These are phyloP conservation scores for Pogona vitticeps DNA, from an alignment of 2,113 vertebrate genomes.

Conservation along the genomic window DNA sequence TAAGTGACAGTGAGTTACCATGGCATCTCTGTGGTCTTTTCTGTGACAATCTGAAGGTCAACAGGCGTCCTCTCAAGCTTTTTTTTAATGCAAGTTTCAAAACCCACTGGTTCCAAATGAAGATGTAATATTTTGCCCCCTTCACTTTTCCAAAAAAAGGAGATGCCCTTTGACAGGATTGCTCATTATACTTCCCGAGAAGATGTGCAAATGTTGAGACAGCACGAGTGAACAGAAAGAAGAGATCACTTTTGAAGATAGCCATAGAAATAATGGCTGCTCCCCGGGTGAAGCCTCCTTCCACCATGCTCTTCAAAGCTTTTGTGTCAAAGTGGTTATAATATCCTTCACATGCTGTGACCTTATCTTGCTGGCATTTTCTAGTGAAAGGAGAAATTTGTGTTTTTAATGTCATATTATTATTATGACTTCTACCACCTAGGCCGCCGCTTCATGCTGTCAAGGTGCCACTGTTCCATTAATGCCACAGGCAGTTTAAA, in stretches of 20 bases:
- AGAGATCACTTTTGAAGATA: constrained; percentile 40
- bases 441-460: constrained; percentile 44
- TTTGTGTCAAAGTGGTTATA: constrained; percentile 53
- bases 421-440: constrained; percentile 55
- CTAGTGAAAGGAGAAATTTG: constrained; percentile 39
- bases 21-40: background rate
- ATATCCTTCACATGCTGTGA: constrained; percentile 49
- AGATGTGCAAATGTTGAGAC: constrained; percentile 35
- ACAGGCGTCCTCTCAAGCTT: background rate
- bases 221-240: constrained; percentile 30
- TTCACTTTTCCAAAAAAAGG: constrained; percentile 28
- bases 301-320: constrained; percentile 46
- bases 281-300: constrained; percentile 36
- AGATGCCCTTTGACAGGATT: background rate
- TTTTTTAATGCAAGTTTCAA: background rate
- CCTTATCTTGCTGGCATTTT: constrained; percentile 58
- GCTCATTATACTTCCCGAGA: constrained; percentile 34
- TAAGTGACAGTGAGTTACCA: background rate
- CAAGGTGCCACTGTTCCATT: constrained; percentile 41
- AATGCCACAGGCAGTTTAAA: background rate
- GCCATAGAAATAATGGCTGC: constrained; percentile 45
- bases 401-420: constrained; percentile 60
- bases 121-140: background rate
- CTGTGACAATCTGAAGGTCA: background rate
- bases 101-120: constrained; percentile 10